phyloP scores from a whole-genome alignment of 2,888 invertebrate species.

The Hedychridium roseum region DNA sequence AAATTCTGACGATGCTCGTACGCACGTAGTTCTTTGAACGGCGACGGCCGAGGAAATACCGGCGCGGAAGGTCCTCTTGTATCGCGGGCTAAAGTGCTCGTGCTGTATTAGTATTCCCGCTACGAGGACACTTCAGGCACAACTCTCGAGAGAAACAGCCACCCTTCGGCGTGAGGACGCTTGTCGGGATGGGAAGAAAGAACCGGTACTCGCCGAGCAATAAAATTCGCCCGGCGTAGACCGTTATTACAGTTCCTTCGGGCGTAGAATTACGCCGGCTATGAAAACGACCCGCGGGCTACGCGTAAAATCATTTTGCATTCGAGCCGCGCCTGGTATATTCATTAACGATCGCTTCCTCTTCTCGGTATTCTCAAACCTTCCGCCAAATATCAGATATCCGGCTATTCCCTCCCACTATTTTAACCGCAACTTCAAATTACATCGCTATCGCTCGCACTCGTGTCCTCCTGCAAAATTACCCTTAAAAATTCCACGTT shows the following conservation, averaged over 20 bases:
- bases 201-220: slow-evolving; percentile 1
- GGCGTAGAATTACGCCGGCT: slow-evolving; percentile 7
- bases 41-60: slow-evolving; percentile 3
- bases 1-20: not conserved
- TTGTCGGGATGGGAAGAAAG: not conserved
- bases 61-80: slow-evolving; percentile 9
- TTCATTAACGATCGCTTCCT: too few species aligned
- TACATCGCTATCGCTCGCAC: too few species aligned
- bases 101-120: slow-evolving; percentile 13
- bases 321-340: too few species aligned
- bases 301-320: too few species aligned
- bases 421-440: too few species aligned
- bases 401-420: too few species aligned
- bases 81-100: slow-evolving; percentile 5
- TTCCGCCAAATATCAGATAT: too few species aligned
- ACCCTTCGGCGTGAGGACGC: slow-evolving; percentile 3
- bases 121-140: slow-evolving; percentile 6
- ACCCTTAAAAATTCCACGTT: too few species aligned
- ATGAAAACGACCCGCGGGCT: too few species aligned
- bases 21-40: not conserved
- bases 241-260: slow-evolving; percentile 1
- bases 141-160: slow-evolving; percentile 11
- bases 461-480: too few species aligned
- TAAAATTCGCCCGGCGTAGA: slow-evolving; percentile 6
- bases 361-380: too few species aligned